These are phyloP conservation scores for Ondatra zibethicus DNA, from an alignment of 2,113 vertebrate species.

Conservation along the genomic window DNA sequence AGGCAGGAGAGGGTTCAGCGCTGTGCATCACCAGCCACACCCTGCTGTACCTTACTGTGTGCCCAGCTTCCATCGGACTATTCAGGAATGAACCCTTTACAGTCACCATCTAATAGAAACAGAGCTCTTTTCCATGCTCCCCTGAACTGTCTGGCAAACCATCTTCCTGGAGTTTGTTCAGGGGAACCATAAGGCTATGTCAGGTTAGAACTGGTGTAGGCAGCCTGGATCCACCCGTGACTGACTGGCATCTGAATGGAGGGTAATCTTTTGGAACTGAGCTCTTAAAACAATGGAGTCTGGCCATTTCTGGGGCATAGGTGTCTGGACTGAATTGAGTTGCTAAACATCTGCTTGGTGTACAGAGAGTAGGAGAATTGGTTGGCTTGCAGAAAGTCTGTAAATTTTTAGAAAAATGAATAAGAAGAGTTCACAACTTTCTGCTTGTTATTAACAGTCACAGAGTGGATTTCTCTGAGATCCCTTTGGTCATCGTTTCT, in stretches of 20 bases:
- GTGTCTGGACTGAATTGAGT: neutral
- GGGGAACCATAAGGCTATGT: neutral
- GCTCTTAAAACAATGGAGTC: too few relatives aligned
- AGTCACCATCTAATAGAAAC: neutral
- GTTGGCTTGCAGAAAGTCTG: neutral
- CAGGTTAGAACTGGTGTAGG: neutral
- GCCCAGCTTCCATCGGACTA: neutral
- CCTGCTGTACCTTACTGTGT: too few relatives aligned
- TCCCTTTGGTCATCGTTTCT: neutral
- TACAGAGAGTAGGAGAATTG: neutral
- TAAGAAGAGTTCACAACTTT: neutral
- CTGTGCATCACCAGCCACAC: rapidly evolving
- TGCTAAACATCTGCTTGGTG: neutral
- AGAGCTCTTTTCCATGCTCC: neutral
- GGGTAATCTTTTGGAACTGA: neutral
- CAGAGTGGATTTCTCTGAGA: neutral
- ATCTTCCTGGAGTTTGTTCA: neutral
- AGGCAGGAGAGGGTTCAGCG: too few relatives aligned
- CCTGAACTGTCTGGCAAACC: neutral
- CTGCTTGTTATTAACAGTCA: conserved; percentile 6
- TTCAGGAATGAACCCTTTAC: neutral
- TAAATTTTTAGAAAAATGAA: neutral
- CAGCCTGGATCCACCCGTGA: too few relatives aligned
- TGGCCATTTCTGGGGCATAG: neutral
- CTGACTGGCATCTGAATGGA: neutral